Base-by-base conservation (phyloP, 2,797 vertebrate species). In the Xiphorhynchus erythropygius region DNA sequence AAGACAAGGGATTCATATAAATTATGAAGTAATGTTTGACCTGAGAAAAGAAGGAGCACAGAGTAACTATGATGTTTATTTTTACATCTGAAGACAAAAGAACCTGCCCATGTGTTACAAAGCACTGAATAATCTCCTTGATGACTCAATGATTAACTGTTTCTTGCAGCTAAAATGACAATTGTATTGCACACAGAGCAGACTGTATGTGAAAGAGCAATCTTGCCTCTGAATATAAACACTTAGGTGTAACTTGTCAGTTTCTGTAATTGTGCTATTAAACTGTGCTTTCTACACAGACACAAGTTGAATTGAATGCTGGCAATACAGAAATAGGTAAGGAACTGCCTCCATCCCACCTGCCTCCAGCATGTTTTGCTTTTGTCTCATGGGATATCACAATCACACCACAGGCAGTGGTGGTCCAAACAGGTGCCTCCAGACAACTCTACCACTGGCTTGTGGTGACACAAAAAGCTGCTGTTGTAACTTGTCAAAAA, bases 91-190 rank as follows among this genome's bases (percentile, higher is more conserved):
- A 93, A 88, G 59, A 39, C 47, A 87, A 68, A 59, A 75, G 81
- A 92, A 84, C 55, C 68, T 88, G 60, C 49, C 56, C 35, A 13
- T 13, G 13, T 60, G 23, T 46, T 88, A 50, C 53, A 50, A 89
- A 84, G 5, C 67, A 25, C 52, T 42, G 89, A 94, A 89, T 91
- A 73, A 87, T 39, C 89, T 93, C n/a, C 70, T 68, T 69, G 73
- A 39, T 90, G 73, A 68, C 42, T 89, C 77, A 79, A 3, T 62
- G 79, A 57, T 84, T 69, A 80, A 78, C 55, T 0, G 2, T 76
- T 52, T 81, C 9, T 87, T 65, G 24, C 30, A 64, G 33, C 10
- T 86, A 21, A 76, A 90, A 69, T 74, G 52, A 32, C n/a, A 42
- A 3, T 53, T 35, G 28, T 57, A 67, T 69, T 83, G 86, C 23